A percentile compares a stretch with the other conserved stretches of the same genome.
Evolutionary conservation across 1,140 invertebrate species (phyloP).

Genomic region (Zaprionus kolodkinae): DNA sequence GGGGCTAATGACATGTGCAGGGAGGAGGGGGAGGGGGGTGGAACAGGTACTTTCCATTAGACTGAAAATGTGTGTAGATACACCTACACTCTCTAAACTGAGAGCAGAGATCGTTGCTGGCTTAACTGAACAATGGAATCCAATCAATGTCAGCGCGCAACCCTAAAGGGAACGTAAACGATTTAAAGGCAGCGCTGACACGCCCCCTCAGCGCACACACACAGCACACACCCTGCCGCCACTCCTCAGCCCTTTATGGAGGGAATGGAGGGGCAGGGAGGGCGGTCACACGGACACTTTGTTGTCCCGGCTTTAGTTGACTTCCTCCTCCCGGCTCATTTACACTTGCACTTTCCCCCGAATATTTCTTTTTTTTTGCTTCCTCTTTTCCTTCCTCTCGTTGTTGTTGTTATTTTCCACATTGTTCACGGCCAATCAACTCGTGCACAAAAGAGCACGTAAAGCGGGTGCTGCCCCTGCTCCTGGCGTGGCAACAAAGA

Average conservation of each 20-base stretch:
- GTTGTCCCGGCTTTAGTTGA: slow-evolving; percentile 14
- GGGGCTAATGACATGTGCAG: not conserved
- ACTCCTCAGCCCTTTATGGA: not conserved
- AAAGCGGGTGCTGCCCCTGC: slow-evolving; percentile 6
- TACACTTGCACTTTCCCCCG: slow-evolving; percentile 37
- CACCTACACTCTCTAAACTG: not conserved
- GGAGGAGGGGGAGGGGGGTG: not conserved
- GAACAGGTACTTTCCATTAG: not conserved
- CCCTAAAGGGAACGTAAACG: not conserved
- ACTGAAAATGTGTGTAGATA: not conserved
- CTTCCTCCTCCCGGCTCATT: slow-evolving; percentile 29
- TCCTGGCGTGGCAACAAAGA: slow-evolving; percentile 33
- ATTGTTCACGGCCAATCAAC: slow-evolving; percentile 54
- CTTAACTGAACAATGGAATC: slow-evolving; percentile 4
- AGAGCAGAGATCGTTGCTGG: not conserved
- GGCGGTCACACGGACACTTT: not conserved
- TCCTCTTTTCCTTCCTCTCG: slow-evolving; percentile 13
- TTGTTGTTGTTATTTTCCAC: slow-evolving; percentile 23
- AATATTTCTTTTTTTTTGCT: slow-evolving; percentile 17
- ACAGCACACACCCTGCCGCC: not conserved
- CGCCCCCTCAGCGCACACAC: not conserved
- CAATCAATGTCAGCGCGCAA: slow-evolving; percentile 1
- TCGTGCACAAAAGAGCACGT: slow-evolving; percentile 40
- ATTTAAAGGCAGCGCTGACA: not conserved
- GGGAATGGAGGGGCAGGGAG: not conserved